A percentile compares a stretch with the other conserved stretches of the same genome.
phyloP scores from a whole-genome alignment of 2,113 vertebrate genomes.

The Naja naja region DNA sequence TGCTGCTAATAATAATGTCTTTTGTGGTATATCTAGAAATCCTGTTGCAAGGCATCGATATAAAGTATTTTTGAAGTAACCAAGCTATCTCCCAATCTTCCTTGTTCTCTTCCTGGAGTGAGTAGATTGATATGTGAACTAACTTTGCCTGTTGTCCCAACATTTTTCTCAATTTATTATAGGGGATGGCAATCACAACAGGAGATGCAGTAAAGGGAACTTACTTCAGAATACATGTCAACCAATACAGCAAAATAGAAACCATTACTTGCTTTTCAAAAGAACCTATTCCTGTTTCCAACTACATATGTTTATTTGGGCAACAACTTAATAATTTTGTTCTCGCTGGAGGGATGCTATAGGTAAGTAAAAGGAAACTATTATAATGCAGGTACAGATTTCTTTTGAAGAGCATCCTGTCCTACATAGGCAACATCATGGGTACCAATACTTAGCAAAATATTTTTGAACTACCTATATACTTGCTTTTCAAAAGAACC shows the following conservation, averaged over 20 bases:
- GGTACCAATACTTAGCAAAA: too few species aligned
- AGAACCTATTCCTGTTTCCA: slow-evolving; percentile 78
- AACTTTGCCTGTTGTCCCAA: background rate
- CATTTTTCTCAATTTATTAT: slow-evolving; percentile 43
- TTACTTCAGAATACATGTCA: slow-evolving; percentile 84
- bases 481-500: slow-evolving; percentile 83
- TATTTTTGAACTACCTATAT: too few species aligned
- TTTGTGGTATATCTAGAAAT: background rate
- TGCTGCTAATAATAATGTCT: background rate
- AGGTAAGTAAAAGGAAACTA: too few species aligned
- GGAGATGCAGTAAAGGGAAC: slow-evolving; percentile 74
- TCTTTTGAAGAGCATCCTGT: too few species aligned
- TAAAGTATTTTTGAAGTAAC: background rate
- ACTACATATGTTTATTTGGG: slow-evolving; percentile 82
- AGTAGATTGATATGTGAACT: background rate
- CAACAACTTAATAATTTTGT: slow-evolving; percentile 87
- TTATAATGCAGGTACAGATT: too few species aligned
- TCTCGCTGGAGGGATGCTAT: slow-evolving; percentile 73
- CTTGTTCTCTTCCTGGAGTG: background rate
- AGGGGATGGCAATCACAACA: slow-evolving; percentile 79
- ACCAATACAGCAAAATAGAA: slow-evolving; percentile 74
- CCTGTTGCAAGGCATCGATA: background rate
- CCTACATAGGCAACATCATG: too few species aligned
- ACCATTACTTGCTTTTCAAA: slow-evolving; percentile 85
- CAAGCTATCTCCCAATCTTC: background rate